Base-by-base conservation (phyloP, 2,888 invertebrate species). In the Hesperia comma region DNA sequence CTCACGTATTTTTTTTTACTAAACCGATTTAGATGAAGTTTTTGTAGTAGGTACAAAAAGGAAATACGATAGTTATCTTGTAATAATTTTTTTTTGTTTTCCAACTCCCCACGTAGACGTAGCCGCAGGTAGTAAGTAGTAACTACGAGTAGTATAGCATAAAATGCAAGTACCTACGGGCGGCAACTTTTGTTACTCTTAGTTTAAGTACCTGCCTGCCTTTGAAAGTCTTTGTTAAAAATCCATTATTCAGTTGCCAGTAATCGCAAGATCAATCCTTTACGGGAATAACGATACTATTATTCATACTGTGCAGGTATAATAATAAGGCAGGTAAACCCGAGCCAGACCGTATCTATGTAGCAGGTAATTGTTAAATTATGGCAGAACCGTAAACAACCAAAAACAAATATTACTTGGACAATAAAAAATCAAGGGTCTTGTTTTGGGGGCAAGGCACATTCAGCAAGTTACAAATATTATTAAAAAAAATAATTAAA, bases 321-420 rank as follows among this genome's bases (percentile, higher is more conserved):
- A 60, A 41, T 21, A 55, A 60, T 60, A 33, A 60, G 14, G 32
- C 60, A 60, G 60, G 60, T 49, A 60, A 60, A 60, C 46, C 46
- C 14, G 32, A 60, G 17, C 12, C 32, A 46, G 32, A 49, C 32
- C 32, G 32, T 43, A 43, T 43, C 32, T 60, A 49, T 43, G 58
- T 43, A 6, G 26, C 8, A 58, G 58, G 8, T n/a, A 58, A n/a
- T 7, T 6, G 6, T 6, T 26, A n/a, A 21, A 26, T 26, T 41
- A 32, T 54, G 54, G 7, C 33, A n/a, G 2, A 8, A 15, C 17
- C 17, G 15, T 15, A 46, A 46, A 46, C 43, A 15, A 5, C 15
- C 43, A 46, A 46, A 15, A 5, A 6, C 43, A 46, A 46, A 15
- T 37, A 8, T 3, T 12, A 3, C 12, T 37, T 12, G 8, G 37